Percentiles rank a stretch among this genome's conserved stretches.
Conservation (phyloP, 2,113 vertebrate genomes). For the Ranitomeya imitator region DNA sequence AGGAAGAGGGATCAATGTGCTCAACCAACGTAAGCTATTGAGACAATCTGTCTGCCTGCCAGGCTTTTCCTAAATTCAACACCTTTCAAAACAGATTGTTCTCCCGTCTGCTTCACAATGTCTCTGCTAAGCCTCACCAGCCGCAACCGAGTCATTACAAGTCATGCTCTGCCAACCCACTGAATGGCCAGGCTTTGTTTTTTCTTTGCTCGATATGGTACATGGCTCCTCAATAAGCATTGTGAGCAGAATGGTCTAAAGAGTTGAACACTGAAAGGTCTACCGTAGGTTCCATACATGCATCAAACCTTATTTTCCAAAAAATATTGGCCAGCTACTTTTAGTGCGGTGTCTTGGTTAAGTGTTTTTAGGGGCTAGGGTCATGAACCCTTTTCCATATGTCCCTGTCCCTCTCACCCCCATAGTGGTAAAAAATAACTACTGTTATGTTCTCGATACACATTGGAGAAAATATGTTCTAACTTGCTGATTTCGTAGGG, state of each 20-base stretch:
- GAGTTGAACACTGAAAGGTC: background rate
- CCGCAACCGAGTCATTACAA: background rate
- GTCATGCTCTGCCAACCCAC: slow-evolving; percentile 18
- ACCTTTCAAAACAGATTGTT: slow-evolving; percentile 61
- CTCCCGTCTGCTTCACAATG: slow-evolving; percentile 60
- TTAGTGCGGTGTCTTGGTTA: background rate
- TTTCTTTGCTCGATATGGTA: background rate
- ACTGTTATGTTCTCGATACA: no score
- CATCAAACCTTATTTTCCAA: background rate
- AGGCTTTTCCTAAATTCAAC: slow-evolving; percentile 61
- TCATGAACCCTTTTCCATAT: background rate
- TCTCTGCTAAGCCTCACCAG: slow-evolving; percentile 60
- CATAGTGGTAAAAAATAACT: background rate
- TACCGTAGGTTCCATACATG: background rate
- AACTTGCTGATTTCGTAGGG: no score
- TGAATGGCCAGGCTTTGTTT: background rate
- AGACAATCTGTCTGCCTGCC: slow-evolving; percentile 64
- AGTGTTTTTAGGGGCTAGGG: background rate
- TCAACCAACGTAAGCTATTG: slow-evolving; percentile 62
- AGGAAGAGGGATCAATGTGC: slow-evolving; percentile 63
- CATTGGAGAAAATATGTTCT: no score
- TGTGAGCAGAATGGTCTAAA: background rate
- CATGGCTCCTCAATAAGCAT: background rate
- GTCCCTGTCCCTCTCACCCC: background rate
- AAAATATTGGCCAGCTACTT: background rate